Evolutionary conservation across 1,140 invertebrate species (phyloP).

Genomic region (Littorina saxatilis): DNA sequence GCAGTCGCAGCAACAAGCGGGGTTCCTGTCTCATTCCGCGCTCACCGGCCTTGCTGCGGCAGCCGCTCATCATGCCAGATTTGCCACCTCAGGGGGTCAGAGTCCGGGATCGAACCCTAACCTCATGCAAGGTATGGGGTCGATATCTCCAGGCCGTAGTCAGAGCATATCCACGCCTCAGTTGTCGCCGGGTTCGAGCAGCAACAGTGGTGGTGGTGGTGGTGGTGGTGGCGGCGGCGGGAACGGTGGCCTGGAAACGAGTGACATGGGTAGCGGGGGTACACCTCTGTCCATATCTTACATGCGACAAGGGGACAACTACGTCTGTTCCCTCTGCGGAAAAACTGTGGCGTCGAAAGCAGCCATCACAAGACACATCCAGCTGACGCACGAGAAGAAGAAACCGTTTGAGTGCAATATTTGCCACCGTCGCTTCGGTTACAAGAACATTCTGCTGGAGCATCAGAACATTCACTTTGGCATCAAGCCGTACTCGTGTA

Average conservation of each 20-base stretch:
- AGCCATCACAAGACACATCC: conserved; percentile 63
- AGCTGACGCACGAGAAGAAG: conserved; percentile 67
- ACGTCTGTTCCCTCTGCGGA: conserved; percentile 59
- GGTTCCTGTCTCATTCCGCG: conserved; percentile 28
- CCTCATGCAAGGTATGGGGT: neutral
- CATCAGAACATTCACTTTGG: conserved; percentile 72
- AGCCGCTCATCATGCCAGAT: conserved; percentile 29
- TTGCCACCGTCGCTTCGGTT: conserved; percentile 62
- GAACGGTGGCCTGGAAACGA: neutral
- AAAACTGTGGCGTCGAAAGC: conserved; percentile 64
- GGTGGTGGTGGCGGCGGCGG: neutral
- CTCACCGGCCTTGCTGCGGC: conserved; percentile 27
- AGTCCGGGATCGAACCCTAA: neutral
- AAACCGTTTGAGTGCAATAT: conserved; percentile 69
- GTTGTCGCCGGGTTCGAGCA: neutral
- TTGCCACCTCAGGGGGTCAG: neutral
- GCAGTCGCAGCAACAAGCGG: conserved; percentile 9
- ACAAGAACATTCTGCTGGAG: conserved; percentile 67
- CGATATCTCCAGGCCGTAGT: neutral
- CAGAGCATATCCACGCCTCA: conserved; percentile 16
- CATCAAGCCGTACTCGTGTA: conserved; percentile 69
- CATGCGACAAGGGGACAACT: conserved; percentile 51
- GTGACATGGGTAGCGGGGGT: conserved; percentile 38
- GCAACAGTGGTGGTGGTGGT: neutral
- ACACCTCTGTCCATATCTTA: conserved; percentile 46